These are phyloP conservation scores for Cyclophora albipunctata DNA, from an alignment of 2,888 invertebrate species.

Conservation along the genomic window DNA sequence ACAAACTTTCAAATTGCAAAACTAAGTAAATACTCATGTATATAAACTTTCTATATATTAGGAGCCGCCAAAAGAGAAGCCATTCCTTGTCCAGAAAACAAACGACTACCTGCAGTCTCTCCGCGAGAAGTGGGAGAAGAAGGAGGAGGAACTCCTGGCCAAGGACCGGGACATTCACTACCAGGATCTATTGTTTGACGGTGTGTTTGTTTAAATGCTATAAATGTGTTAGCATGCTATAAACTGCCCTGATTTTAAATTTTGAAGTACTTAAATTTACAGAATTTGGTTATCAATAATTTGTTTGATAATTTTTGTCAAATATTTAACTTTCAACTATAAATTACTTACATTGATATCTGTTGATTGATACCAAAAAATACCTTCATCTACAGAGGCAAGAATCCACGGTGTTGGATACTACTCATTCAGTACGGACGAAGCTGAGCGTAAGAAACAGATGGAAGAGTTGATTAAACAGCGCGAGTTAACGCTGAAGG, in stretches of 20 bases:
- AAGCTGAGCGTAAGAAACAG: constrained; percentile 84
- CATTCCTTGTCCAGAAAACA: constrained; percentile 78
- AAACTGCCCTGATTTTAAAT: too few relatives aligned
- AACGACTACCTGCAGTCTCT: constrained; percentile 77
- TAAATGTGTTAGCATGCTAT: too few relatives aligned
- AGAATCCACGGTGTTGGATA: constrained; percentile 94
- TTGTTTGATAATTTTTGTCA: too few relatives aligned
- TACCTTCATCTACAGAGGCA: constrained; percentile 78
- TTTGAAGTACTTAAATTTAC: too few relatives aligned
- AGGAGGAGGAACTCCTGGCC: constrained; percentile 82
- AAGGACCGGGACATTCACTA: constrained; percentile 88
- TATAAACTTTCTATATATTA: constrained; percentile 8
- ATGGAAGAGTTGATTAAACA: constrained; percentile 84
- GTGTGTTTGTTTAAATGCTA: constrained; percentile 44
- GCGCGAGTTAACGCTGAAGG: constrained; percentile 80
- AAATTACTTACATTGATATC: too few relatives aligned
- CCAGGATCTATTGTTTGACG: constrained; percentile 92
- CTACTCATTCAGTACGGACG: constrained; percentile 92
- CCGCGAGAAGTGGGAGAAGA: constrained; percentile 90
- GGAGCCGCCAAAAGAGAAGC: constrained; percentile 54
- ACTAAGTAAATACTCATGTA: too few relatives aligned
- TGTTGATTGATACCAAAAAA: not conserved
- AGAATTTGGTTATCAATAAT: too few relatives aligned
- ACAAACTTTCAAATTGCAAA: too few relatives aligned
- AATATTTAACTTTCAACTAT: too few relatives aligned